Percentiles rank a stretch among this genome's conserved stretches.
phyloP scores from a whole-genome alignment of 2,797 vertebrate genomes.

The Dendrocincla tyrannina region DNA sequence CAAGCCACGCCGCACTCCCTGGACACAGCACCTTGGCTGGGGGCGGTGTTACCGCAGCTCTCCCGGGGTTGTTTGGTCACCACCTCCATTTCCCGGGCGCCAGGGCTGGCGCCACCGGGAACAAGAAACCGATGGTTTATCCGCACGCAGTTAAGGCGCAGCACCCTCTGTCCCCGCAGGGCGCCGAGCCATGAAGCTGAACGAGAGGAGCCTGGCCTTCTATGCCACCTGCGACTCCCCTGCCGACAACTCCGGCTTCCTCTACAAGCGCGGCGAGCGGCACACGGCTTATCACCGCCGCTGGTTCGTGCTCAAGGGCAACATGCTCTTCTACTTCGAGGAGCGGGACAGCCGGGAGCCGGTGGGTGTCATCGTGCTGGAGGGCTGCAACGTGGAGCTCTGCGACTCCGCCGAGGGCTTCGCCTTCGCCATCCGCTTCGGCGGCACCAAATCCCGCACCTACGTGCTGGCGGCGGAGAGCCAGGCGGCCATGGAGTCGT shows the following conservation, averaged over 20 bases:
- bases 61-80: neutral
- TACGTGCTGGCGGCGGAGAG: conserved; percentile 92
- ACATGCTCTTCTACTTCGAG: conserved; percentile 99
- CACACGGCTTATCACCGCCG: conserved; percentile 91
- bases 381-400: conserved; percentile 96
- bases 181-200: conserved; percentile 88
- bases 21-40: neutral
- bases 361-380: conserved; percentile 91
- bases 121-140: neutral
- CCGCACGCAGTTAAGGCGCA: neutral
- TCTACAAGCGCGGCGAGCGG: conserved; percentile 92
- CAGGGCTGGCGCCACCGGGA: neutral
- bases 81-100: neutral
- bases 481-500: conserved; percentile 91
- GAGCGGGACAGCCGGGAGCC: conserved; percentile 90
- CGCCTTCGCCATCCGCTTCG: conserved; percentile 90
- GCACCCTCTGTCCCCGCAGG: neutral
- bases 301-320: conserved; percentile 96
- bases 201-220: conserved; percentile 91
- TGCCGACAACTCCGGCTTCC: conserved; percentile 90
- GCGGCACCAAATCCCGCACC: conserved; percentile 82
- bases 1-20: accelerated
- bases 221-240: conserved; percentile 94
- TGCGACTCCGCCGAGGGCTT: conserved; percentile 89
- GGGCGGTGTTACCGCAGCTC: accelerated